A percentile compares a stretch with the other conserved stretches of the same genome.
Conservation (phyloP, 2,888 invertebrate species). For the Horisme vitalbata region DNA sequence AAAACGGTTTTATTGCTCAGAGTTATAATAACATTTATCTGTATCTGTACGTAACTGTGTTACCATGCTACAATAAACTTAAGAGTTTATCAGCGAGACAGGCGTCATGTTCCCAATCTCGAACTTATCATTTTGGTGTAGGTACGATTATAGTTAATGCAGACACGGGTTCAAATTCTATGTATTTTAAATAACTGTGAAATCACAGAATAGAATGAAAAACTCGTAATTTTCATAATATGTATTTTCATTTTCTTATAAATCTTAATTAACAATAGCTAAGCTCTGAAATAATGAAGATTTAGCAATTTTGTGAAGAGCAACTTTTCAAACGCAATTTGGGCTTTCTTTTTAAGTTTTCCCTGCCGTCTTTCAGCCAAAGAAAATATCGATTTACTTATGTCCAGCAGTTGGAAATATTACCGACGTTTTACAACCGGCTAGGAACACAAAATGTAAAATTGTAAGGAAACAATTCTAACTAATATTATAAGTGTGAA, state of each 20-base stretch:
- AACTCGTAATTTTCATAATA: no score
- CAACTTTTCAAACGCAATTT: no score
- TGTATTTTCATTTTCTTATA: no score
- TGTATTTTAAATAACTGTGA: no score
- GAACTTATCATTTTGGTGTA: not conserved
- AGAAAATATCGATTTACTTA: conserved; percentile 6
- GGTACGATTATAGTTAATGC: no score
- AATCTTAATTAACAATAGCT: no score
- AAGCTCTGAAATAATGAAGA: no score
- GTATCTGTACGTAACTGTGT: conserved; percentile 1
- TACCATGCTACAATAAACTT: not conserved
- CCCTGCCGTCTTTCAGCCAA: not conserved
- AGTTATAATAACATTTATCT: not conserved
- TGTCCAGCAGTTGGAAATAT: conserved; percentile 5
- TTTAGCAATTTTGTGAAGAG: no score
- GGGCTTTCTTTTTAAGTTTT: not conserved
- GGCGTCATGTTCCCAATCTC: conserved; percentile 7
- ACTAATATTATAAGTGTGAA: no score
- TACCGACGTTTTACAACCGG: conserved; percentile 38
- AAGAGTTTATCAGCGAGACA: conserved; percentile 4
- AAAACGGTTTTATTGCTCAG: not conserved
- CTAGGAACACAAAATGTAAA: conserved; percentile 24
- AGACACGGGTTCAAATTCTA: no score
- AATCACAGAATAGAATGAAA: no score
- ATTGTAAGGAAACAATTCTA: conserved; percentile 38